Percentiles rank a stretch among this genome's conserved stretches.
Conservation (phyloP, 1,140 invertebrate species). For the Papilio polytes region DNA sequence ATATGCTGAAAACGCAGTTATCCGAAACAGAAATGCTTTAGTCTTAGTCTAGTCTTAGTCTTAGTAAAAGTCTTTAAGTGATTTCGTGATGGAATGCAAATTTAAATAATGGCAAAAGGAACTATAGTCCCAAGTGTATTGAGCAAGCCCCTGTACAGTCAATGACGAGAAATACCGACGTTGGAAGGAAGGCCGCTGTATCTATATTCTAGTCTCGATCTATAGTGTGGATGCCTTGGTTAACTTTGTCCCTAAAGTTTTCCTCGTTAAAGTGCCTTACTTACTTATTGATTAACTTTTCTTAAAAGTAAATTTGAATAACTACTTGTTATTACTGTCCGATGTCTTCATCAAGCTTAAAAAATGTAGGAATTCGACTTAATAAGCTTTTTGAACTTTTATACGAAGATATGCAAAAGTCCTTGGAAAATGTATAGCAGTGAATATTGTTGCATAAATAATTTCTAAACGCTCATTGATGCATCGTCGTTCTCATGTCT, state of each 20-base stretch:
- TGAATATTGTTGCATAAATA: constrained; percentile 22
- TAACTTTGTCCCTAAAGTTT: constrained; percentile 16
- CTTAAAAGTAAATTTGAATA: neutral
- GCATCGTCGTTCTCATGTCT: constrained; percentile 11
- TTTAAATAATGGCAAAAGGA: neutral
- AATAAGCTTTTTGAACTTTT: neutral
- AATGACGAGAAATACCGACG: constrained; percentile 9
- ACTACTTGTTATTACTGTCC: too few relatives aligned
- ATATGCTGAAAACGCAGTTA: neutral
- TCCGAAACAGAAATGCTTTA: neutral
- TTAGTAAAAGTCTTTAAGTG: too few relatives aligned
- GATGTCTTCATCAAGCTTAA: too few relatives aligned
- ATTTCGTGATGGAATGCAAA: neutral
- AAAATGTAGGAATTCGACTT: neutral
- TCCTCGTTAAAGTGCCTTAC: constrained; percentile 8
- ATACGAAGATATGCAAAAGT: neutral
- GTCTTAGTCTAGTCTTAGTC: too few relatives aligned
- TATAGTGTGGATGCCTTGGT: neutral
- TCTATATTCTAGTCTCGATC: constrained; percentile 21
- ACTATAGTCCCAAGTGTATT: neutral
- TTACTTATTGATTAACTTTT: constrained; percentile 8
- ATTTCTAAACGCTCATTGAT: constrained; percentile 35
- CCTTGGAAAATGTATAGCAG: neutral
- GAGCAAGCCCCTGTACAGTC: neutral
- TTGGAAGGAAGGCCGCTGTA: constrained; percentile 25